Evolutionary conservation across 2,113 vertebrate species (phyloP).

Genomic region (Nyctereutes procyonoides): DNA sequence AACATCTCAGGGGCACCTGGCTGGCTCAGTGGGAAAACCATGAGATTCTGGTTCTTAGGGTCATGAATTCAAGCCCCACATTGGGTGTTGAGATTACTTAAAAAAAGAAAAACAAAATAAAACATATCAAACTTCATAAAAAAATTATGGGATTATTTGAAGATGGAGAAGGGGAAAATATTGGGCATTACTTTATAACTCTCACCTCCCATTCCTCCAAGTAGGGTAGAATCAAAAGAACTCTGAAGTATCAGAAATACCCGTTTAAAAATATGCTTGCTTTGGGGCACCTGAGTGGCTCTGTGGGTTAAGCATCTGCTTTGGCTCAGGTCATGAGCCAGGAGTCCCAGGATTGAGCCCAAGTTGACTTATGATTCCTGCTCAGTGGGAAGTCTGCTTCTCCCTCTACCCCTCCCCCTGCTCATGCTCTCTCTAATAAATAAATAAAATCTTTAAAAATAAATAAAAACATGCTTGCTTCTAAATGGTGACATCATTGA

Average conservation of each 20-base stretch:
- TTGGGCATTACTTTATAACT: background rate
- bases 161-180: background rate
- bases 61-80: background rate
- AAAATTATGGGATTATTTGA: background rate
- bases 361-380: background rate
- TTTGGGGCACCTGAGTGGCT: background rate
- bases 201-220: background rate
- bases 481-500: background rate
- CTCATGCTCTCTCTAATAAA: background rate
- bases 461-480: background rate
- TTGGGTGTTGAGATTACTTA: background rate
- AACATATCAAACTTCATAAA: conserved; percentile 4
- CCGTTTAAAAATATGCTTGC: background rate
- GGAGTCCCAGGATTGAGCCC: background rate
- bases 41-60: background rate
- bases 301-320: background rate
- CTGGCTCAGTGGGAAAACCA: background rate
- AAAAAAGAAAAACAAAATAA: background rate
- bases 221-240: background rate
- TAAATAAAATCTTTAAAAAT: background rate
- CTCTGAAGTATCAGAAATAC: background rate
- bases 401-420: background rate
- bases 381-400: background rate
- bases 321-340: background rate
- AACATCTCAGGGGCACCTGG: background rate